Percentiles rank a stretch among this genome's conserved stretches.
phyloP scores from a whole-genome alignment of 1,140 invertebrate species.

The Lerema accius region DNA sequence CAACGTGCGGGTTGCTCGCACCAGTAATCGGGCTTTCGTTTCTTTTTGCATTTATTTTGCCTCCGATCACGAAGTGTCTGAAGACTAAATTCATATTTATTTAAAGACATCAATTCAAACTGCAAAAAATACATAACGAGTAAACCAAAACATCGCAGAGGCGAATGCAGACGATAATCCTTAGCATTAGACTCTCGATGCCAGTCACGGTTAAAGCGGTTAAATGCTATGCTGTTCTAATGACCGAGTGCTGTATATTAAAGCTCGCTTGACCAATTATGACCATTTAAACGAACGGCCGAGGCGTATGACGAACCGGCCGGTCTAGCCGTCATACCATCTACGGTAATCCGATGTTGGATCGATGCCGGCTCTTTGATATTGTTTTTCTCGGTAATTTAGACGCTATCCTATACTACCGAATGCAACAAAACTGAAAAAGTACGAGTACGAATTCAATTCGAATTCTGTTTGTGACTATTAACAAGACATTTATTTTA shows the following conservation, averaged over 20 bases:
- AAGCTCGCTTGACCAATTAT: constrained; percentile 71
- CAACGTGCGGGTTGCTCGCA: constrained; percentile 41
- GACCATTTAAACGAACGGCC: constrained; percentile 72
- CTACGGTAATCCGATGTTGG: constrained; percentile 71
- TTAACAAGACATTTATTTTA: neutral
- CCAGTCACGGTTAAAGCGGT: constrained; percentile 46
- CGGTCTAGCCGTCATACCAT: constrained; percentile 67
- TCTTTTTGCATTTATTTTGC: constrained; percentile 49
- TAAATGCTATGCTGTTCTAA: constrained; percentile 57
- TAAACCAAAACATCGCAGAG: constrained; percentile 22
- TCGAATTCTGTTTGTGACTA: constrained; percentile 6
- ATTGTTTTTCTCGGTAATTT: constrained; percentile 71
- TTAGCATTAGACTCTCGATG: constrained; percentile 25
- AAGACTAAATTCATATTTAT: constrained; percentile 22
- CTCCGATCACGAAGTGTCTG: constrained; percentile 36
- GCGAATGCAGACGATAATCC: constrained; percentile 16
- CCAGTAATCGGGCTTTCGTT: constrained; percentile 33
- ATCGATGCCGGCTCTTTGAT: constrained; percentile 65
- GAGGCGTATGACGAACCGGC: constrained; percentile 61
- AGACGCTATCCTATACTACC: constrained; percentile 58
- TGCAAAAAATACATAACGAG: constrained; percentile 11
- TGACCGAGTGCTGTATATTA: constrained; percentile 65
- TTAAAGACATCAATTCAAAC: neutral
- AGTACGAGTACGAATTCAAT: constrained; percentile 19
- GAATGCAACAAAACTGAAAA: constrained; percentile 38